Conservation (phyloP, 2,797 vertebrate species). For the Corythornis leucogaster region DNA sequence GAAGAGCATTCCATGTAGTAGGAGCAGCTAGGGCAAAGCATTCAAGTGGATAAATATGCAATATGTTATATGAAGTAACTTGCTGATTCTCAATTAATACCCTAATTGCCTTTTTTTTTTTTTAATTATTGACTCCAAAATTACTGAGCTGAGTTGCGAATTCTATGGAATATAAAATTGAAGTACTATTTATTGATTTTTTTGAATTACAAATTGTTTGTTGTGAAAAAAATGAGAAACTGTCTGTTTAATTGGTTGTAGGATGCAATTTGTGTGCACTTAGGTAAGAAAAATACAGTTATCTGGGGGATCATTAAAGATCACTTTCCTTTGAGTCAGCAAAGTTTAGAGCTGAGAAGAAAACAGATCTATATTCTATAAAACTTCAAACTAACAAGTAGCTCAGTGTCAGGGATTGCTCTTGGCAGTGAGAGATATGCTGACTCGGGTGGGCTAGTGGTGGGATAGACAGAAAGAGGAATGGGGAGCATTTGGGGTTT, state of each 20-base stretch:
- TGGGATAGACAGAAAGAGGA: background rate
- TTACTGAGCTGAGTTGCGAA: background rate
- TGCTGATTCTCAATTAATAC: conserved; percentile 32
- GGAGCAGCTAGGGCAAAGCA: background rate
- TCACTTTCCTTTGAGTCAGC: conserved; percentile 65
- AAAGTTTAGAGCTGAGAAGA: conserved; percentile 15
- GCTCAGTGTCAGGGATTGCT: background rate
- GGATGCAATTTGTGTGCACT: conserved; percentile 64
- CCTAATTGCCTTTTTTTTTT: conserved; percentile 21
- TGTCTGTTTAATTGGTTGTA: conserved; percentile 61
- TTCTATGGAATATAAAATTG: background rate
- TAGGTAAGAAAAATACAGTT: conserved; percentile 53
- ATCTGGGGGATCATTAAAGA: conserved; percentile 39
- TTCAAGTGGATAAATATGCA: background rate
- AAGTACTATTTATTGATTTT: conserved; percentile 36
- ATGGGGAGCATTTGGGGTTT: background rate
- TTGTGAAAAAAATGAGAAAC: conserved; percentile 35
- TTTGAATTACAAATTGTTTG: conserved; percentile 60
- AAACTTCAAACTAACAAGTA: conserved; percentile 21
- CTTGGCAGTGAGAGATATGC: background rate
- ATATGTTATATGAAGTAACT: background rate
- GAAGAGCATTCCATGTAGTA: background rate
- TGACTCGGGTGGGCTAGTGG: accelerated
- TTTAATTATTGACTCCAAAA: conserved; percentile 22
- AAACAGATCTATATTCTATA: conserved; percentile 51